Conservation (phyloP, 2,797 vertebrate species). For the Margarornis squamiger region DNA sequence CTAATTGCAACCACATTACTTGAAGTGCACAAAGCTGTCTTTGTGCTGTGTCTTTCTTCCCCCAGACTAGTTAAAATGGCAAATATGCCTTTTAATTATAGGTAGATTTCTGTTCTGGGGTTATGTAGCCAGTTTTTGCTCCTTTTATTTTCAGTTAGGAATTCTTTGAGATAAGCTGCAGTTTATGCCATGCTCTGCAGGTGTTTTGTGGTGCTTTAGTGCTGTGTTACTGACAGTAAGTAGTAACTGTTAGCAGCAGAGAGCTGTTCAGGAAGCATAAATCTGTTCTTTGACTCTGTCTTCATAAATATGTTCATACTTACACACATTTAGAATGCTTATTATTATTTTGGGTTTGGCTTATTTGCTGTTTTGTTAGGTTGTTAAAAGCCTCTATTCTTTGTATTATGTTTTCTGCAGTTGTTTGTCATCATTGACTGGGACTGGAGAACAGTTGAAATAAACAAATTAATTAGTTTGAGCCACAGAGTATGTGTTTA, state of each 20-base stretch:
- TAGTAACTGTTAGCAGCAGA: not conserved
- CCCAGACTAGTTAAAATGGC: slow-evolving; percentile 30
- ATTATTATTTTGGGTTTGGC: not conserved
- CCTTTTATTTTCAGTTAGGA: not conserved
- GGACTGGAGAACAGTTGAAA: not conserved
- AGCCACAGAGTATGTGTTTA: slow-evolving; percentile 14
- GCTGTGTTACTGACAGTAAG: not conserved
- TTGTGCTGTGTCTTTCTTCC: slow-evolving; percentile 38
- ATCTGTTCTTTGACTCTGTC: not conserved
- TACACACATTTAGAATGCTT: not conserved
- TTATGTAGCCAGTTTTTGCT: not conserved
- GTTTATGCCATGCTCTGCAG: not conserved
- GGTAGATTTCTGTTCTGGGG: slow-evolving; percentile 4
- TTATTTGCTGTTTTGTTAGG: not conserved
- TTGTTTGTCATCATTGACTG: slow-evolving; percentile 17
- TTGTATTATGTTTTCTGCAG: not conserved
- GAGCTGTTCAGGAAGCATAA: not conserved
- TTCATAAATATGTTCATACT: not conserved
- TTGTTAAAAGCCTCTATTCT: slow-evolving; percentile 19
- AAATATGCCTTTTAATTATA: slow-evolving; percentile 24
- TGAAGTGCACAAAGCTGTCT: slow-evolving; percentile 52
- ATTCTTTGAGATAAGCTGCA: not conserved
- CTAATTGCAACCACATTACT: slow-evolving; percentile 41
- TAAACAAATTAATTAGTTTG: slow-evolving; percentile 46
- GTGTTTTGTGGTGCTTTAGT: not conserved